Evolutionary conservation across 30 jellyfish, hydroid and myxozoan species (phyloP), one percentile per base, ranked within the genome.

Genomic region (Hydractinia symbiolongicarpus): DNA sequence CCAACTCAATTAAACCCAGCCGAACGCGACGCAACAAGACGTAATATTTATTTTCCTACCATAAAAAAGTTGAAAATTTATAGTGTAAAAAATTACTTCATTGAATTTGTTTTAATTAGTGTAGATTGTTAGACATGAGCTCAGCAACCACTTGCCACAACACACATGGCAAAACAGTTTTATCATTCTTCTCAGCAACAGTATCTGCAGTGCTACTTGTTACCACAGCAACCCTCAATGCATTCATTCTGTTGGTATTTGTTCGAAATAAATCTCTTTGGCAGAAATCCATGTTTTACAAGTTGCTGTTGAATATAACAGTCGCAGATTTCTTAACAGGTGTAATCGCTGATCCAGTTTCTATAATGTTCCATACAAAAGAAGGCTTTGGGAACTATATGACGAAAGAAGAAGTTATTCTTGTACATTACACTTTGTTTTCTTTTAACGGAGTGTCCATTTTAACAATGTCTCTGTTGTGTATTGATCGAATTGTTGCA

Each of bases 251-350:
- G 51, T 11, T 81, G 6, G 73, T 78, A 7, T 44, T 67, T 17
- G 7, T 30, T 21, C 76, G 84, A 44, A 69, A 70, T 54, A 14
- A 56, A 7, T 14, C 54, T 9, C 50, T 58, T 8, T 9, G 20
- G 30, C 67, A 30, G 17, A 55, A 71, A 57, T 68, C 86, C 15
- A 4, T 61, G 5, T 81, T 81, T 70, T 57, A 81, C 86, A 56
- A 53, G 21, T 50, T 81, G 8, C 52, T 81, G 16, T 56, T 81
- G 13, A 81, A 81, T 19, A 67, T 81, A 4, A 66, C 86, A 5
- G 16, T 81, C 9, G 89, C 86, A 21, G 89, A 81, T 53, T 73
- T 81, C 10, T 14, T 81, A 55, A 81, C 86, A 5, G 89, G 87
- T 8, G 40, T 70, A 21, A 50, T 81, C n/a, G 19, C 86, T 8